Evolutionary conservation across 2,888 invertebrate genomes (phyloP).

Genomic region (Xanthia icteritia): DNA sequence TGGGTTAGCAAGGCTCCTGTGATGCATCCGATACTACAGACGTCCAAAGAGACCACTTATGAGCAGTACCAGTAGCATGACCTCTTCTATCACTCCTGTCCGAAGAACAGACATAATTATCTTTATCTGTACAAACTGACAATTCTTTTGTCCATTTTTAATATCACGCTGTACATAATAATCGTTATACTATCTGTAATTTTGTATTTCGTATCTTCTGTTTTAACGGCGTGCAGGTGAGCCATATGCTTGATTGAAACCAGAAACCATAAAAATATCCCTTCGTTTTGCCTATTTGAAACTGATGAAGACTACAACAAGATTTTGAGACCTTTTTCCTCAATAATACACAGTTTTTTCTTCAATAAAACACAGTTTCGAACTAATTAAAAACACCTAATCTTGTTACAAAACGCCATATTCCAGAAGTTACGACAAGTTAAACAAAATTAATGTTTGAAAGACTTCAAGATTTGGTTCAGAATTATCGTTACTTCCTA

Average conservation of each 20-base stretch:
- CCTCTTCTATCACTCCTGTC: neutral
- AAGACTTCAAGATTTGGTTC: conserved; percentile 3
- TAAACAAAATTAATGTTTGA: conserved; percentile 25
- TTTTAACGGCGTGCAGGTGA: neutral
- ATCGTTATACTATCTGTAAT: neutral
- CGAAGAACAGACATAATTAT: no score
- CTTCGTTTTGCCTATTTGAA: neutral
- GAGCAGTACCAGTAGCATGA: neutral
- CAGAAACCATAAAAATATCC: neutral
- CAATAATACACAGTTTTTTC: neutral
- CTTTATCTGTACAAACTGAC: no score
- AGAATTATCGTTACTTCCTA: conserved; percentile 16
- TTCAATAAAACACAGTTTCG: conserved; percentile 1
- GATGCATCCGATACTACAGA: no score
- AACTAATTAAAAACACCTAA: conserved; percentile 2
- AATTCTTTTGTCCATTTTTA: no score
- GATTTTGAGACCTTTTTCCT: neutral
- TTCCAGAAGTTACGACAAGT: conserved; percentile 7
- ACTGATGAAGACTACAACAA: neutral
- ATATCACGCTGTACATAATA: no score
- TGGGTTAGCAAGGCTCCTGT: neutral
- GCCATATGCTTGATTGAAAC: neutral
- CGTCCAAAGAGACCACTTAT: neutral
- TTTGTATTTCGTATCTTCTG: neutral
- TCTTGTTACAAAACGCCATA: conserved; percentile 2